Percentiles rank a stretch among this genome's conserved stretches.
Conservation (phyloP, 2,113 vertebrate species). For the Mugil cephalus region DNA sequence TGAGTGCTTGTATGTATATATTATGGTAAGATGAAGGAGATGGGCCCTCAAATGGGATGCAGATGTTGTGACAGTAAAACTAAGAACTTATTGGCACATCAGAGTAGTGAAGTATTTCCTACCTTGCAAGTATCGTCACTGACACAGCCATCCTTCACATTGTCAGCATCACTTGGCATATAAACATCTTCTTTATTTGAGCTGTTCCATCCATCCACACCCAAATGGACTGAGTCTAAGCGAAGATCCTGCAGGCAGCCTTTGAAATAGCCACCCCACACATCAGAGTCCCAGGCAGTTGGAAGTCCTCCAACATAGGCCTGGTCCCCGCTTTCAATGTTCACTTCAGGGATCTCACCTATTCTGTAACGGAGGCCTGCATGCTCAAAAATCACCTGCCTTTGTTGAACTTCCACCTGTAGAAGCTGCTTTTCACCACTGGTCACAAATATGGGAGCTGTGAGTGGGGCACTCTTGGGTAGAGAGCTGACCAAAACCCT, state of each 20-base stretch:
- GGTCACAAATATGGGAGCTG: constrained; percentile 77
- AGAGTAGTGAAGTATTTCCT: constrained; percentile 38
- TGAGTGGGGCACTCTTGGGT: constrained; percentile 34
- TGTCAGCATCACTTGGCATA: constrained; percentile 62
- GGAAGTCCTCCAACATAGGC: constrained; percentile 87
- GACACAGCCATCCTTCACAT: constrained; percentile 86
- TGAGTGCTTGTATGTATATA: too few relatives aligned
- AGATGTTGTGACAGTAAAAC: neutral
- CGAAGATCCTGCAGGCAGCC: constrained; percentile 94
- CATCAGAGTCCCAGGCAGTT: constrained; percentile 9
- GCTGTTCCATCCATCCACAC: constrained; percentile 60
- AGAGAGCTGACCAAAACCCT: constrained; percentile 74
- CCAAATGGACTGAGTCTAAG: constrained; percentile 82
- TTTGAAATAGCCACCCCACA: constrained; percentile 91
- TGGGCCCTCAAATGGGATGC: too few relatives aligned
- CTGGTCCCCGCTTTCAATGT: constrained; percentile 71
- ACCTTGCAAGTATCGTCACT: constrained; percentile 91
- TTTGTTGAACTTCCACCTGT: constrained; percentile 78
- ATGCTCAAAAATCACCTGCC: constrained; percentile 71
- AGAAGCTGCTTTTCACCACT: constrained; percentile 87
- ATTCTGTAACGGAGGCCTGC: constrained; percentile 69
- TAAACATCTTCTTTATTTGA: constrained; percentile 47
- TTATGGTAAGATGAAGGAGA: too few relatives aligned
- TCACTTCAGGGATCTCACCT: constrained; percentile 75
- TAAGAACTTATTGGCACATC: neutral